A percentile compares a stretch with the other conserved stretches of the same genome.
These are phyloP conservation scores for Allophyes oxyacanthae DNA, from an alignment of 2,888 invertebrate species.

Conservation along the genomic window DNA sequence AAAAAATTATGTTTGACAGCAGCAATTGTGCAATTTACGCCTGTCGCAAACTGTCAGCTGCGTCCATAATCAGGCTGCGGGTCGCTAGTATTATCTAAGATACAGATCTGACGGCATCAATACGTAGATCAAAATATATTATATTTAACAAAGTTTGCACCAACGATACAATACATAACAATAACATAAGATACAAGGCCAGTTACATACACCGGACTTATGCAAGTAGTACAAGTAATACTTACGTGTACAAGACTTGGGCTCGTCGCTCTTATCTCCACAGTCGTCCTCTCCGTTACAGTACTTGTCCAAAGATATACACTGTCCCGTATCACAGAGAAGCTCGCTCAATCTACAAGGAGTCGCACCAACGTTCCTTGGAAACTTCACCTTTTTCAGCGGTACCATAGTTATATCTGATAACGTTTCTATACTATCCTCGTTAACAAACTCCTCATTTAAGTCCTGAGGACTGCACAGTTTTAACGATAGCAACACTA, in stretches of 20 bases:
- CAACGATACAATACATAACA: background rate
- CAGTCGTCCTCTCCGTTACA: conserved; percentile 95
- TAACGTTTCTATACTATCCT: conserved; percentile 76
- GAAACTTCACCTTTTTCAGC: conserved; percentile 73
- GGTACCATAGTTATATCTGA: conserved; percentile 72
- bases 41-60: too few species aligned
- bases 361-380: conserved; percentile 67
- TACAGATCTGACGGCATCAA: too few species aligned
- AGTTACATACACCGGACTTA: background rate
- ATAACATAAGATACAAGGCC: conserved; percentile 9
- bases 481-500: conserved; percentile 81
- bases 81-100: too few species aligned
- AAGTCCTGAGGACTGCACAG: conserved; percentile 84
- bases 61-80: too few species aligned
- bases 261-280: conserved; percentile 94
- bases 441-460: conserved; percentile 81
- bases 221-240: conserved; percentile 60
- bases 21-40: too few species aligned
- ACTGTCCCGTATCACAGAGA: conserved; percentile 91
- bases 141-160: conserved; percentile 3
- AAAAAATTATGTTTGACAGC: too few species aligned
- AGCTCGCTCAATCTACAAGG: conserved; percentile 90
- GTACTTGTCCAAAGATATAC: conserved; percentile 92
- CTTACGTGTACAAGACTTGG: conserved; percentile 93
- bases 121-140: background rate